Evolutionary conservation across 2,113 vertebrate genomes (phyloP).

Genomic region (Otus sunia): DNA sequence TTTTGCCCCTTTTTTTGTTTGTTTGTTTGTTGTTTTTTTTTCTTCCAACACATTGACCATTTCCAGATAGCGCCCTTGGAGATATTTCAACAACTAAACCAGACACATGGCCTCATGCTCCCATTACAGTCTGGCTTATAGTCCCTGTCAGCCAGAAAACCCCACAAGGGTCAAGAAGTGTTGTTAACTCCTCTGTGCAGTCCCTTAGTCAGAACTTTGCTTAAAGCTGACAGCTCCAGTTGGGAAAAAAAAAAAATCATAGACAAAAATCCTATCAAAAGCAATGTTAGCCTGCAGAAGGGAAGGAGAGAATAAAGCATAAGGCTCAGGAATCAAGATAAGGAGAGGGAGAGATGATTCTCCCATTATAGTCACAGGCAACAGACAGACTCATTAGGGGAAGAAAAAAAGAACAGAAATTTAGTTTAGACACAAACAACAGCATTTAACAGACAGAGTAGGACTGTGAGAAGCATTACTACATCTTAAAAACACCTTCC

Average conservation of each 20-base stretch:
- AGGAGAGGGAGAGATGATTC: too few relatives aligned
- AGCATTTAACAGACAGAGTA: too few relatives aligned
- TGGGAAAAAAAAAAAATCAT: neutral
- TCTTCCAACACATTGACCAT: neutral
- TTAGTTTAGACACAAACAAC: too few relatives aligned
- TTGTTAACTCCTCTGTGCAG: neutral
- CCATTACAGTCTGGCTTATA: neutral
- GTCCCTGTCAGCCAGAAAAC: neutral
- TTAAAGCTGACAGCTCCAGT: neutral
- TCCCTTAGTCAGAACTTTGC: neutral
- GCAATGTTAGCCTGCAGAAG: neutral
- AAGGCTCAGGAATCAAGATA: too few relatives aligned
- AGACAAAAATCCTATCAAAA: neutral
- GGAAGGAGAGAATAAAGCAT: too few relatives aligned
- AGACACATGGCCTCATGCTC: neutral
- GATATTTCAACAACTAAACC: neutral
- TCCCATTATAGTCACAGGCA: too few relatives aligned
- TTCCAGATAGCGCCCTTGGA: neutral
- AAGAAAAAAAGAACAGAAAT: too few relatives aligned
- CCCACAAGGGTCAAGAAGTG: neutral
- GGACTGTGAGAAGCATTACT: too few relatives aligned
- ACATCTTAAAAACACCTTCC: too few relatives aligned
- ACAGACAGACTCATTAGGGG: too few relatives aligned
- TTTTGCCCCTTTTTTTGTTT: too few relatives aligned
- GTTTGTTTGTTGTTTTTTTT: too few relatives aligned